phyloP scores from a whole-genome alignment of 23 tunicate genomes.

The Clavelina lepadiformis region DNA sequence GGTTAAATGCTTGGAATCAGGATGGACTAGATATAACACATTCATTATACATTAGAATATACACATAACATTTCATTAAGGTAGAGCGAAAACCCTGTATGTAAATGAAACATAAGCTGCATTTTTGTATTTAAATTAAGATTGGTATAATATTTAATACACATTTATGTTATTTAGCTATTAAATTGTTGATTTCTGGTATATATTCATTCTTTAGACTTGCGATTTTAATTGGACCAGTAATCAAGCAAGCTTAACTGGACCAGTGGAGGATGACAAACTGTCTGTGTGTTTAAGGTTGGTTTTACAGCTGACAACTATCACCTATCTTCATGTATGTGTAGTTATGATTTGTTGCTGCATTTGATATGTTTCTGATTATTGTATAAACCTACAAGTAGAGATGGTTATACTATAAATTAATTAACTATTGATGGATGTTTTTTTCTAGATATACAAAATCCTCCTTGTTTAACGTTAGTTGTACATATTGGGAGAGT shows the following conservation, averaged over 20 bases:
- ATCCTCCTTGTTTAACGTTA: slow-evolving; percentile 2
- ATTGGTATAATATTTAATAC: background rate
- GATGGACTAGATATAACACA: no score
- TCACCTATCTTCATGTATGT: background rate
- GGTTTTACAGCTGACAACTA: background rate
- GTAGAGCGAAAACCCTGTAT: no score
- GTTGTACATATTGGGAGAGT: slow-evolving; percentile 28
- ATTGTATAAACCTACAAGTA: no score
- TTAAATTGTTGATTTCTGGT: background rate
- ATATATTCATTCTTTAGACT: slow-evolving; percentile 4
- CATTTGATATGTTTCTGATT: no score
- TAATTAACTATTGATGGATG: background rate
- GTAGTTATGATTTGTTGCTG: no score
- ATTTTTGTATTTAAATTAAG: background rate
- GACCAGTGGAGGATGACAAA: slow-evolving; percentile 13
- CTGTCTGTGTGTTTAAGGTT: slow-evolving; percentile 29
- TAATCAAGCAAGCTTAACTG: background rate
- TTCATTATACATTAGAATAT: no score
- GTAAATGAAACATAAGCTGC: no score
- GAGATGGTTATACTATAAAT: no score
- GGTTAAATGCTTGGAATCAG: no score
- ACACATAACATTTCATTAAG: no score
- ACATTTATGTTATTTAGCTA: background rate
- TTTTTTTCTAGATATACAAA: slow-evolving; percentile 22
- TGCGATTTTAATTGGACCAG: slow-evolving; percentile 36